Evolutionary conservation across 2,113 vertebrate species (phyloP).

Genomic region (Ophiodon elongatus): DNA sequence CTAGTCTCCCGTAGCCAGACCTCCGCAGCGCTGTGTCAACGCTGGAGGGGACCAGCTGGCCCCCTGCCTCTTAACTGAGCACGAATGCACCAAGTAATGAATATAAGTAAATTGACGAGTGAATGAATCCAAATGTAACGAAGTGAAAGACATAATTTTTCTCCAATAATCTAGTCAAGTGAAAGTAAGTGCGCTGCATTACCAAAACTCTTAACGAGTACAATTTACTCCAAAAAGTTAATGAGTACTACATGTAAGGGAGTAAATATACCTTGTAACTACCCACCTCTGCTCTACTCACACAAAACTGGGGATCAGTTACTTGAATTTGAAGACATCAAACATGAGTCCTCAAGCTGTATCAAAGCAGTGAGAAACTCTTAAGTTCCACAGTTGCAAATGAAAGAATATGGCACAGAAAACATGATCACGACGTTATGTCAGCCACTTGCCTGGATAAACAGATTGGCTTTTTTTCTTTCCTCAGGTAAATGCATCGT

Average conservation of each 20-base stretch:
- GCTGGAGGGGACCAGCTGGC: not conserved
- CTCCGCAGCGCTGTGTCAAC: not conserved
- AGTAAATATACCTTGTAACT: not conserved
- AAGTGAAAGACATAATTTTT: not conserved
- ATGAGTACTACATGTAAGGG: too few relatives aligned
- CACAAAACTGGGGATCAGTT: not conserved
- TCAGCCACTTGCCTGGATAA: not conserved
- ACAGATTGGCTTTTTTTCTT: not conserved
- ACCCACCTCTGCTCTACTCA: not conserved
- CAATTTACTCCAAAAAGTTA: too few relatives aligned
- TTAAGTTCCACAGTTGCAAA: constrained; percentile 4
- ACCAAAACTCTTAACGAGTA: not conserved
- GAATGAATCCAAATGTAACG: not conserved
- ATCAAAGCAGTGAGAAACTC: not conserved
- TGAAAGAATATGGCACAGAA: not conserved
- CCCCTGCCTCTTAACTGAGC: not conserved
- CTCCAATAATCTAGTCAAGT: not conserved
- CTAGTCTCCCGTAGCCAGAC: not conserved
- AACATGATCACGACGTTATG: not conserved
- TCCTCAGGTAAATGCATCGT: constrained; percentile 16
- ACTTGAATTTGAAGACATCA: not conserved
- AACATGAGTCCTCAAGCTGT: not conserved
- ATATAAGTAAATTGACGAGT: not conserved
- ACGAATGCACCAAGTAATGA: not conserved
- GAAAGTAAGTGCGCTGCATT: not conserved